These are phyloP conservation scores for Pagetopsis macropterus DNA, from an alignment of 2,797 vertebrate species.

Conservation along the genomic window DNA sequence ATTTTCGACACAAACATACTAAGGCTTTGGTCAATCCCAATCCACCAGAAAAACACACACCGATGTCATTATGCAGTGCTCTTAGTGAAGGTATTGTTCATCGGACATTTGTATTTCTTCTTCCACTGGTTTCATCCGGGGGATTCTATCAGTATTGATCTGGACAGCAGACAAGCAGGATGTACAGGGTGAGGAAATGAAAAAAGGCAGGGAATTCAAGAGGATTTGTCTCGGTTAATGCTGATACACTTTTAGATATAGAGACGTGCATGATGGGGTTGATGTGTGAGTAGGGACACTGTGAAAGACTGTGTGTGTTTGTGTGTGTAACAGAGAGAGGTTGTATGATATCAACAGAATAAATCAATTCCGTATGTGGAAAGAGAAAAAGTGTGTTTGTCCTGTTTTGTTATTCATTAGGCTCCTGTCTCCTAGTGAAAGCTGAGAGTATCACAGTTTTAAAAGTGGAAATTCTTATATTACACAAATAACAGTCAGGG, in stretches of 20 bases:
- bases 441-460: slow-evolving; percentile 50
- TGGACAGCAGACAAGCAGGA: slow-evolving; percentile 55
- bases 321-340: slow-evolving; percentile 1
- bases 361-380: slow-evolving; percentile 69
- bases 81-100: slow-evolving; percentile 67
- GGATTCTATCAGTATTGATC: slow-evolving; percentile 76
- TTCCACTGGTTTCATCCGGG: slow-evolving; percentile 50
- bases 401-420: slow-evolving; percentile 66
- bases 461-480: no score
- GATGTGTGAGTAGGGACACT: slow-evolving; percentile 30
- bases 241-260: slow-evolving; percentile 54
- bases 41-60: background rate
- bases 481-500: background rate
- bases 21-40: background rate
- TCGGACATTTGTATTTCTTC: slow-evolving; percentile 41
- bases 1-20: slow-evolving; percentile 6
- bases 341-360: slow-evolving; percentile 54
- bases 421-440: slow-evolving; percentile 70
- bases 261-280: slow-evolving; percentile 13
- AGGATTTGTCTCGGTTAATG: slow-evolving; percentile 53
- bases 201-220: slow-evolving; percentile 46
- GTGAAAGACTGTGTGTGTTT: slow-evolving; percentile 5
- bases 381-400: slow-evolving; percentile 62
- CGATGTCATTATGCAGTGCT: slow-evolving; percentile 51
- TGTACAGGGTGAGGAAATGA: slow-evolving; percentile 39